Evolutionary conservation across 1,140 invertebrate species (phyloP), one percentile per base, ranked within the genome.

Genomic region (Drosophila willistoni): DNA sequence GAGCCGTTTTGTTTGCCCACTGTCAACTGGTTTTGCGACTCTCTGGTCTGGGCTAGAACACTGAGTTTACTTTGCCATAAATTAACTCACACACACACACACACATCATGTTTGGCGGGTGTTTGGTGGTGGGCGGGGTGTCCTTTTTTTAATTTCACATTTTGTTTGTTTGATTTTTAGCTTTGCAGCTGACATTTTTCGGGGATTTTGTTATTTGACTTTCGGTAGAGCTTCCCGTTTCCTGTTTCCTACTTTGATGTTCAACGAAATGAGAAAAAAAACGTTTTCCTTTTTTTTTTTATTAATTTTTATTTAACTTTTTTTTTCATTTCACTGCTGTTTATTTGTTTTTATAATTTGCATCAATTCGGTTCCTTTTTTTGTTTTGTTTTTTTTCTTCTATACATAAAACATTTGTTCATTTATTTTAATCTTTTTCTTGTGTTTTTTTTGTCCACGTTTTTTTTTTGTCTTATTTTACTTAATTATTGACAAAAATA

Each of bases 121-220:
- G 68, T 51, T 6, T 72, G 74, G 55, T 39, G 59, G 66, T 55
- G 25, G 36, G 29, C 51, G 33, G 25, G 17, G 9, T 56, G 36
- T 42, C n/a, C 5, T 54, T 64, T 39, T 82, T 84, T 86, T 86
- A 85, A 85, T 78, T 86, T 78, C 65, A 68, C 71, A 51, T 68
- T 63, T 66, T 79, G 79, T 87, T 86, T 86, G 82, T 86, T 86
- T 86, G 83, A 86, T 86, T 86, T 86, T 87, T 73, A 86, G 83
- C 83, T 86, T 86, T 69, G 70, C 79, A 83, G 76, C 79, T 79
- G 82, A 79, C 82, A 82, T 51, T 51, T 51, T 51, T 51, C 44
- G 44, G 44, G 44, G 44, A 51, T 51, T 51, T 51, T 51, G 44
- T 51, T 51, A 51, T 51, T 51, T 51, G 44, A 51, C 44, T 51